phyloP scores from a whole-genome alignment of 2,113 vertebrate species.

The Mungos mungo region DNA sequence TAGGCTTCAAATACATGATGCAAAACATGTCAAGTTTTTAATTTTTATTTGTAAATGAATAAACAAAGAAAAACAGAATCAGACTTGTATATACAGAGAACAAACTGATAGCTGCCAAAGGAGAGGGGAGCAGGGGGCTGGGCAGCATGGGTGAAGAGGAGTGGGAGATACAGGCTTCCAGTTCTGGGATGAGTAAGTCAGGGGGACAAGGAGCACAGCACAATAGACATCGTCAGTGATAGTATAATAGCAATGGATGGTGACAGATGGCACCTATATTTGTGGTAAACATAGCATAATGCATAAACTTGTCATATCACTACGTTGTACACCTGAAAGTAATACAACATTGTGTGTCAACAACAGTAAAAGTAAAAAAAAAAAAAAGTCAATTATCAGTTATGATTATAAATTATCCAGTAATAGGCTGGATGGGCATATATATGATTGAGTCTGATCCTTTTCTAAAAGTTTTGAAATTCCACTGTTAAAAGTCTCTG shows the following conservation, averaged over 20 bases:
- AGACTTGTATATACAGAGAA: neutral
- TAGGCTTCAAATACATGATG: neutral
- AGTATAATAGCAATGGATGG: neutral
- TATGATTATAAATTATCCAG: slow-evolving; percentile 30
- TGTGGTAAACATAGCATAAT: neutral
- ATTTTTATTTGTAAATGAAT: neutral
- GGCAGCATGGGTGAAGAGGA: neutral
- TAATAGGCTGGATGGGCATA: neutral
- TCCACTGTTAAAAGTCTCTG: neutral
- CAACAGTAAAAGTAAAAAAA: neutral
- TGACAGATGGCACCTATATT: neutral
- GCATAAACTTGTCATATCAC: neutral
- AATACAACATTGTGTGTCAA: neutral
- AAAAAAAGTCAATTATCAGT: slow-evolving; percentile 13
- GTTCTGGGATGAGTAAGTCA: neutral
- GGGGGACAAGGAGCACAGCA: neutral
- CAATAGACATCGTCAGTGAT: neutral
- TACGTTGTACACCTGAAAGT: neutral
- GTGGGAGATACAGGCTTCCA: neutral
- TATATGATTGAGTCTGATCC: neutral
- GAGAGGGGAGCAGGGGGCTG: neutral
- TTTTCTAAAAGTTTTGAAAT: neutral
- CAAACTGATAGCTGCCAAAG: neutral
- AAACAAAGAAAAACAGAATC: neutral
- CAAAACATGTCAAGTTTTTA: slow-evolving; percentile 20